Percentiles rank a stretch among this genome's conserved stretches.
phyloP scores from a whole-genome alignment of 2,888 invertebrate species.

The Ischnus inquisitorius region DNA sequence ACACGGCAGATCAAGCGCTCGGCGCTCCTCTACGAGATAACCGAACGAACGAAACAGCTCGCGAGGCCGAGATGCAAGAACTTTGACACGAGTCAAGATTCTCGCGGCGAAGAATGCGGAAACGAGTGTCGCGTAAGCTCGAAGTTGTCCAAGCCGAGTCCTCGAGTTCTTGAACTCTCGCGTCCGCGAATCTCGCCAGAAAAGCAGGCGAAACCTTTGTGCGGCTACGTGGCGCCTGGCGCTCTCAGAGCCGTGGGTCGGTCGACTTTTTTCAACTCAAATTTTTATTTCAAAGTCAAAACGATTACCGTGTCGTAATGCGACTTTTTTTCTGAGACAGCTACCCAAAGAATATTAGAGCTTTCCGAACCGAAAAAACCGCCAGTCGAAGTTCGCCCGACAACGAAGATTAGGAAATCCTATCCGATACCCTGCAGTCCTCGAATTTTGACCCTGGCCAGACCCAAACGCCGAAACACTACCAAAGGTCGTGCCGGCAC shows the following conservation, averaged over 20 bases:
- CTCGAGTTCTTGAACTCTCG: slow-evolving; percentile 70
- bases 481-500: background rate
- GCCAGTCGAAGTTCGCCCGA: background rate
- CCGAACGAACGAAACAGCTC: slow-evolving; percentile 72
- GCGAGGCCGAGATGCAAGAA: slow-evolving; percentile 70
- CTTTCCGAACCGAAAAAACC: slow-evolving; percentile 38
- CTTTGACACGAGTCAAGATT: background rate
- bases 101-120: background rate
- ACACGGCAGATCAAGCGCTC: slow-evolving; percentile 71
- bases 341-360: slow-evolving; percentile 24
- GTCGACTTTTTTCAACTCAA: slow-evolving; percentile 3
- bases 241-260: slow-evolving; percentile 73
- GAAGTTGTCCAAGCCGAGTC: slow-evolving; percentile 37
- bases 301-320: background rate
- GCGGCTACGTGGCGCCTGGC: slow-evolving; percentile 62
- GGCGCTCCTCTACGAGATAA: slow-evolving; percentile 74
- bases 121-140: background rate
- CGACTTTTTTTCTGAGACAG: background rate
- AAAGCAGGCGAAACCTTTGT: slow-evolving; percentile 51
- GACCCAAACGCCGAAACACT: slow-evolving; percentile 10
- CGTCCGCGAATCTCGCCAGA: slow-evolving; percentile 64
- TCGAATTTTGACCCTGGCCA: slow-evolving; percentile 29
- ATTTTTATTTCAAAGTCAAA: background rate
- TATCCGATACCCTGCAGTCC: slow-evolving; percentile 12
- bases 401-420: background rate